Conservation (phyloP, 2,113 vertebrate species). For the Isurus oxyrinchus region DNA sequence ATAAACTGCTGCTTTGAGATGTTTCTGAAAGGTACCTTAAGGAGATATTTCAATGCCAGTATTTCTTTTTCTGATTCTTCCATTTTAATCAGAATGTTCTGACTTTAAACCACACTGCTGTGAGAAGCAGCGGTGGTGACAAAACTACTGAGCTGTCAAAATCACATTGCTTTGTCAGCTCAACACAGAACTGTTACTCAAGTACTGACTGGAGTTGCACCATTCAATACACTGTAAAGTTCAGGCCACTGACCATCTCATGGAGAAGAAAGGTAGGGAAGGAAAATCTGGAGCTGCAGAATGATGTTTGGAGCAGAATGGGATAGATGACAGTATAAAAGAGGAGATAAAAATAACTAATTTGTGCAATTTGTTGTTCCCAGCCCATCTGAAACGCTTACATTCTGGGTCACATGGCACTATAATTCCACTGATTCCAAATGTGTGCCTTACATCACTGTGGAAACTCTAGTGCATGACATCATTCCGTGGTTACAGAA, state of each 20-base stretch:
- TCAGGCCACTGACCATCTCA: background rate
- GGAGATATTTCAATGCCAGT: background rate
- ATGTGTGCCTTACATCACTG: background rate
- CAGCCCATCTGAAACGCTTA: background rate
- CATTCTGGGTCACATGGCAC: background rate
- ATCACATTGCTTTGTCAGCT: background rate
- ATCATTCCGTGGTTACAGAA: background rate
- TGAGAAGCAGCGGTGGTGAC: background rate
- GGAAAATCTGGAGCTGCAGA: background rate
- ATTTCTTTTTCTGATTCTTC: background rate
- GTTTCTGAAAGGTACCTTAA: background rate
- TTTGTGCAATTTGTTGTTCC: background rate
- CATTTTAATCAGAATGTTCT: background rate
- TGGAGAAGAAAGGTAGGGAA: background rate
- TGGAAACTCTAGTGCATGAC: conserved; percentile 2
- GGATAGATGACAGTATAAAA: background rate
- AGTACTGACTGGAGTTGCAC: background rate
- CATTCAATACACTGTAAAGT: background rate
- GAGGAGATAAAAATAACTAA: background rate
- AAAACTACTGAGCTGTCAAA: background rate
- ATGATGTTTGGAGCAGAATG: background rate
- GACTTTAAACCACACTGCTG: background rate
- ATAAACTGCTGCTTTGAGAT: background rate
- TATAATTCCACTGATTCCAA: conserved; percentile 4
- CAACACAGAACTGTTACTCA: background rate